Percentiles rank a stretch among this genome's conserved stretches.
phyloP scores from a whole-genome alignment of 1,140 invertebrate species.

The Heliconius congener region DNA sequence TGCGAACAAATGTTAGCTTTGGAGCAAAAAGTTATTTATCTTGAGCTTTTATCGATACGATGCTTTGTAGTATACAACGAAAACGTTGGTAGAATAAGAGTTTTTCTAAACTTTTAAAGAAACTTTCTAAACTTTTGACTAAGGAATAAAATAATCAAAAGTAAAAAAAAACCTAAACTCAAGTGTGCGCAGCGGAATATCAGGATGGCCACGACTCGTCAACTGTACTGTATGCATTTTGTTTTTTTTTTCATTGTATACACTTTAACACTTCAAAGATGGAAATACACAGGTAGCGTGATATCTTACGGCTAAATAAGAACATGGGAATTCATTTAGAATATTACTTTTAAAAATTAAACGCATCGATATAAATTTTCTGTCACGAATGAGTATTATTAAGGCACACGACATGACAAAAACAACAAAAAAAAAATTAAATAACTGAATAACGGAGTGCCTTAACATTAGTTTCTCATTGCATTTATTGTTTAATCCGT shows the following conservation, averaged over 20 bases:
- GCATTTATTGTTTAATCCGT: too few relatives aligned
- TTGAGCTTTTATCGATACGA: background rate
- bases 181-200: too few relatives aligned
- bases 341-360: conserved; percentile 1
- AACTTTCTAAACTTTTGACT: too few relatives aligned
- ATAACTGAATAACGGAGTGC: too few relatives aligned
- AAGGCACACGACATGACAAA: background rate
- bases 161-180: too few relatives aligned
- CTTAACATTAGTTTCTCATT: too few relatives aligned
- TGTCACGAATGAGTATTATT: background rate
- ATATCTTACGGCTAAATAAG: background rate
- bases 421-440: too few relatives aligned
- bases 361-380: background rate
- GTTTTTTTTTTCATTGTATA: background rate
- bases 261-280: background rate
- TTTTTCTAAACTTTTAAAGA: too few relatives aligned
- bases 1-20: background rate
- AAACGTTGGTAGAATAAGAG: too few relatives aligned
- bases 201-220: too few relatives aligned
- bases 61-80: too few relatives aligned
- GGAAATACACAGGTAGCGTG: background rate
- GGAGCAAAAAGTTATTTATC: background rate
- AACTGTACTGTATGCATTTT: background rate
- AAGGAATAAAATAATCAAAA: too few relatives aligned
- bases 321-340: background rate